These are phyloP conservation scores for Bombylius discolor DNA, from an alignment of 2,888 invertebrate genomes.

Conservation along the genomic window DNA sequence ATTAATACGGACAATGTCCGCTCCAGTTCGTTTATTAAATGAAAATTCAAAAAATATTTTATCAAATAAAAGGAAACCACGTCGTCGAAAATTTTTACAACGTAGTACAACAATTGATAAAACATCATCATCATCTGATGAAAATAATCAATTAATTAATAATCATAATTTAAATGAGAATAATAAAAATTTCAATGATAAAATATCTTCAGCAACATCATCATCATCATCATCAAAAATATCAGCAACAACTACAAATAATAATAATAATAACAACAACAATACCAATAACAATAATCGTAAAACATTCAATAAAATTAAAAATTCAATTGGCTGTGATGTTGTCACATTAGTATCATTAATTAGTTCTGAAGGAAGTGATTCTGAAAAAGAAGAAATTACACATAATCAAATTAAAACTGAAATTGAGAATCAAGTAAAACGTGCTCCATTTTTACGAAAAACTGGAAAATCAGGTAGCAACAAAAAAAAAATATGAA, in stretches of 20 bases:
- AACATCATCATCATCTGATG: not conserved
- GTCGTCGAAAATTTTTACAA: not conserved
- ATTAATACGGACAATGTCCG: slow-evolving; percentile 37
- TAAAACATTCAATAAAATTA: slow-evolving; percentile 3
- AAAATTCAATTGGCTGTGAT: slow-evolving; percentile 24
- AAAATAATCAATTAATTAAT: slow-evolving; percentile 1
- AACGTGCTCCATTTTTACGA: slow-evolving; percentile 27
- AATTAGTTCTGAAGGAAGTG: slow-evolving; percentile 51
- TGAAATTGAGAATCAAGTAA: slow-evolving; percentile 19
- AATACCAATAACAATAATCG: not conserved
- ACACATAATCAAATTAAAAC: slow-evolving; percentile 10
- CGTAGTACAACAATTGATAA: not conserved
- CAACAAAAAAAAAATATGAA: not conserved
- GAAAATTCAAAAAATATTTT: slow-evolving; percentile 23
- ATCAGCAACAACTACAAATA: slow-evolving; percentile 12
- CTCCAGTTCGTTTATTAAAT: slow-evolving; percentile 32
- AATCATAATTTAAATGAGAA: slow-evolving; percentile 2
- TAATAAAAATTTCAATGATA: slow-evolving; percentile 9
- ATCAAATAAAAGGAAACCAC: slow-evolving; percentile 23
- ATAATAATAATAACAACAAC: not conserved
- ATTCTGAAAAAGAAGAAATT: slow-evolving; percentile 41
- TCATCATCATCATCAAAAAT: slow-evolving; percentile 17
- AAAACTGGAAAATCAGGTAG: slow-evolving; percentile 36
- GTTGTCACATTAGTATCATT: slow-evolving; percentile 55
- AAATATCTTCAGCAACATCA: not conserved